phyloP scores from a whole-genome alignment of 2,888 invertebrate genomes.

The Idaea dimidiata region DNA sequence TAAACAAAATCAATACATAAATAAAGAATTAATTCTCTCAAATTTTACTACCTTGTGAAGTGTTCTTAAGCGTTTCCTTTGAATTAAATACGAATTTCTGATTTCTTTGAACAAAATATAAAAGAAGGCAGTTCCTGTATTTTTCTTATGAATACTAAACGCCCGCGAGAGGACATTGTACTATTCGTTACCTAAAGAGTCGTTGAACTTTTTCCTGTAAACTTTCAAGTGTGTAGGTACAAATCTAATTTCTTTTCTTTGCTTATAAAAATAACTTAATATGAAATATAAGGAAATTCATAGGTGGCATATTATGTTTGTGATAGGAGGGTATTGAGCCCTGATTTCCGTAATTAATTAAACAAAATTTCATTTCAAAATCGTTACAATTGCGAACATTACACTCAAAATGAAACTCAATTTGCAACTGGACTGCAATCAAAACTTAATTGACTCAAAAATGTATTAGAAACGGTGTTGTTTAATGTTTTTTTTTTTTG shows the following conservation, averaged over 20 bases:
- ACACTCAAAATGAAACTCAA: too few species aligned
- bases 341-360: too few species aligned
- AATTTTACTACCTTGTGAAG: background rate
- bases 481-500: too few species aligned
- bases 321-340: background rate
- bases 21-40: background rate
- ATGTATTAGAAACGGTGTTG: too few species aligned
- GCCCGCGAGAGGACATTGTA: background rate
- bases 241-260: background rate
- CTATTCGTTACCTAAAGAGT: background rate
- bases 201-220: background rate
- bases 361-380: too few species aligned
- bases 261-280: background rate
- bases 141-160: background rate
- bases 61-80: background rate
- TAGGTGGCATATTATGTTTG: background rate
- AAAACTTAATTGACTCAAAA: too few species aligned
- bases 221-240: background rate
- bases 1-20: background rate
- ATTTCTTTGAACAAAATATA: background rate
- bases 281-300: background rate
- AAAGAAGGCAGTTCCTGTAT: background rate
- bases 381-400: too few species aligned
- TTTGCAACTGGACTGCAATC: too few species aligned
- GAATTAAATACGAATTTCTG: background rate